Percentiles rank a stretch among this genome's conserved stretches.
Evolutionary conservation across 2,797 vertebrate species (phyloP).

Genomic region (Valencia hispanica): DNA sequence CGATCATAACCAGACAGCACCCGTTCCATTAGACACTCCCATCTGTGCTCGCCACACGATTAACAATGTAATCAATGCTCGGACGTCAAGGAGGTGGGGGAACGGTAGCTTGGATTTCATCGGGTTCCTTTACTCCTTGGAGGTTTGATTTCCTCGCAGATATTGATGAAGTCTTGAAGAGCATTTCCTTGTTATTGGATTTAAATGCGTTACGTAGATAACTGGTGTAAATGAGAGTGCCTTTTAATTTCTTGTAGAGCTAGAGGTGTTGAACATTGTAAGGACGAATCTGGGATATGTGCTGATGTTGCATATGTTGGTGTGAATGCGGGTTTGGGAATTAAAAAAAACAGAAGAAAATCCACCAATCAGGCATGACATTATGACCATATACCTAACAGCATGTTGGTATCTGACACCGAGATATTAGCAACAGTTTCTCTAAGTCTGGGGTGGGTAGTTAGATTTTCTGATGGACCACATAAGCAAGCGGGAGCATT

Average conservation of each 20-base stretch:
- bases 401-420: no score
- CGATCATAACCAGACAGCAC: conserved; percentile 71
- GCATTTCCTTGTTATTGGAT: conserved; percentile 8
- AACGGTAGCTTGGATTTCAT: conserved; percentile 53
- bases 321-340: not conserved
- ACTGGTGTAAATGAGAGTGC: conserved; percentile 22
- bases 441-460: not conserved
- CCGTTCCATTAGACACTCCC: conserved; percentile 81
- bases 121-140: conserved; percentile 19
- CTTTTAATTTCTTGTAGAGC: conserved; percentile 6
- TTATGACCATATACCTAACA: not conserved
- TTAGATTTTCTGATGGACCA: not conserved
- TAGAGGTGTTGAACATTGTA: no score
- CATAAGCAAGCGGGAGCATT: not conserved
- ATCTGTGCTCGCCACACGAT: conserved; percentile 57
- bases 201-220: conserved; percentile 14
- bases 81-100: conserved; percentile 65
- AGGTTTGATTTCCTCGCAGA: conserved; percentile 32
- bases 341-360: no score
- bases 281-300: not conserved
- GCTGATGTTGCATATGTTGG: not conserved
- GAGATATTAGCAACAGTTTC: not conserved
- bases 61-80: conserved; percentile 54
- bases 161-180: conserved; percentile 10
- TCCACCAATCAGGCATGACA: not conserved